A percentile compares a stretch with the other conserved stretches of the same genome.
phyloP scores from a whole-genome alignment of 2,888 invertebrate species.

The Drosophila robusta region DNA sequence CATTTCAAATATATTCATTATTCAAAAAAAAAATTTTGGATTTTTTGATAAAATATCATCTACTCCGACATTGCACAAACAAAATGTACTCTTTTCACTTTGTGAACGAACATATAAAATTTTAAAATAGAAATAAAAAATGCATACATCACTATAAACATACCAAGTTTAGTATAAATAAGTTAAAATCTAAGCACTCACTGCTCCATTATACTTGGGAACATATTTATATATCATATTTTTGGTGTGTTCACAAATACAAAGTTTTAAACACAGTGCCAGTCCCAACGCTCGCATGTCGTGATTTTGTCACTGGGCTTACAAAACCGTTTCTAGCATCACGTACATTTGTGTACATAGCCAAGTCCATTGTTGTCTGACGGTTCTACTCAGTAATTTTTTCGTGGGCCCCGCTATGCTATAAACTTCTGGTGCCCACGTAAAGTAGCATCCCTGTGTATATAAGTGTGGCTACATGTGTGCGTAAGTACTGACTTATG shows the following conservation, averaged over 20 bases:
- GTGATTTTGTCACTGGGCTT: constrained; percentile 18
- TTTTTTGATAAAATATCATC: too few relatives aligned
- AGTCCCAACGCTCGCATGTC: background rate
- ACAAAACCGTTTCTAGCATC: constrained; percentile 19
- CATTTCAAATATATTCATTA: too few relatives aligned
- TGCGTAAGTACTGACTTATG: constrained; percentile 20
- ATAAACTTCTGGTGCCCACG: constrained; percentile 11
- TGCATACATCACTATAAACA: too few relatives aligned
- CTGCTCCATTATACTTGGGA: too few relatives aligned
- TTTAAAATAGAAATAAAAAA: too few relatives aligned
- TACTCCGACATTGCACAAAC: too few relatives aligned
- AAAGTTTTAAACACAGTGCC: background rate
- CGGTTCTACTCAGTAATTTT: constrained; percentile 36
- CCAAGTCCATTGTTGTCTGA: constrained; percentile 37
- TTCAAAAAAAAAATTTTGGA: too few relatives aligned
- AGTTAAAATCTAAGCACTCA: too few relatives aligned
- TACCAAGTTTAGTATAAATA: too few relatives aligned
- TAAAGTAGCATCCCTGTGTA: constrained; percentile 3
- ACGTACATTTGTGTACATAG: constrained; percentile 34
- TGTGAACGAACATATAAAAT: too few relatives aligned
- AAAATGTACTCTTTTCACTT: too few relatives aligned
- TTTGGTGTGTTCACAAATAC: background rate
- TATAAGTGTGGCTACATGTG: background rate
- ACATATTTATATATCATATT: background rate
- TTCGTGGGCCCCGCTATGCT: constrained; percentile 22